Evolutionary conservation across 2,888 invertebrate species (phyloP), one percentile per base, ranked within the genome.

Genomic region (Xestia sexstrigata): DNA sequence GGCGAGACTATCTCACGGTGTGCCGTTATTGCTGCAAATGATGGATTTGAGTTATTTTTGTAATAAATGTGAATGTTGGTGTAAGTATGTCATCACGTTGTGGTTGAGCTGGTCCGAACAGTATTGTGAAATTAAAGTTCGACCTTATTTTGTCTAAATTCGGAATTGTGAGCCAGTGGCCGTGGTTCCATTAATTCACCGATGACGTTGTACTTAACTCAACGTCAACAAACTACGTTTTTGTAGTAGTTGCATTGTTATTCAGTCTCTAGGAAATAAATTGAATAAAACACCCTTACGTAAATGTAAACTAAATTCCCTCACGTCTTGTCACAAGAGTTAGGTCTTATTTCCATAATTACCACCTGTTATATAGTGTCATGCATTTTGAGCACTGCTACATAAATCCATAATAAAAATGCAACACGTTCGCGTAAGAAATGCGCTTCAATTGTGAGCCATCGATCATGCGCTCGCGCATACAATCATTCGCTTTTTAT

Each of bases 1-100:
- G 86, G 74, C 78, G 76, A 69, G 76, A 83, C 81, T 87, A 84
- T 87, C 87, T 87, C 87, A 88, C 87, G 89, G 80, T 80, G 42
- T 74, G 71, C 84, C 81, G 88, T 87, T 81, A 81, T 75, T 65
- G 26, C 75, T 69, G 67, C 74, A 72, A 76, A 83, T 83, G 79
- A 72, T 83, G 67, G 73, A 77, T 81, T 80, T 75, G 62, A 75
- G 65, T 42, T 69, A 83, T 83, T 68, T 80, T 76, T 75, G 74
- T 73, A 68, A 70, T 76, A 58, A 62, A 69, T 84, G 52, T 68
- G 39, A 3, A 47, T 52, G 20, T 74, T 52, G 60, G 35, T 52
- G 62, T 52, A 70, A 60, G 66, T 49, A 74, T 45, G 58, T 62
- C 63, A 60, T 55, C 30, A n/a, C 2, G 26, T 52, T 15, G 2